Conservation (phyloP, 2,888 invertebrate species). For the Orchesellides sinensis region DNA sequence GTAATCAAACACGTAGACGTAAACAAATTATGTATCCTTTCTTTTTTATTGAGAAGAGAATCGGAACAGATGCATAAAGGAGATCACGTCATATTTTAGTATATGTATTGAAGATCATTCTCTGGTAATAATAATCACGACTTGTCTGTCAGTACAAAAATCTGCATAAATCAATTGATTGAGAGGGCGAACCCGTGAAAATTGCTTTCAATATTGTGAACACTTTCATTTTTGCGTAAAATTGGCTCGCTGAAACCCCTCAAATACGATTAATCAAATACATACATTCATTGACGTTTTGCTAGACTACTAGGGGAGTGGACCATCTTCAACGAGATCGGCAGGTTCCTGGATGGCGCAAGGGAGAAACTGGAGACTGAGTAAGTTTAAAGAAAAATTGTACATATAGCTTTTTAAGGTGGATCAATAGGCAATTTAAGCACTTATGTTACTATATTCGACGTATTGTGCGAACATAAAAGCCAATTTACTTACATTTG, state of each 20-base stretch:
- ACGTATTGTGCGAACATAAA: neutral
- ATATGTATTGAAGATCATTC: too few relatives aligned
- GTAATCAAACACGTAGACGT: too few relatives aligned
- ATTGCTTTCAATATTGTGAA: neutral
- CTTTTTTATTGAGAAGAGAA: too few relatives aligned
- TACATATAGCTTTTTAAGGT: neutral
- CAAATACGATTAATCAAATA: neutral
- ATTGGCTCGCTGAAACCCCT: too few relatives aligned
- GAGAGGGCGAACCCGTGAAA: too few relatives aligned
- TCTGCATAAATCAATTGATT: neutral
- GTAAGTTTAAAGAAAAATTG: conserved; percentile 43
- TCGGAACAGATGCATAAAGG: too few relatives aligned
- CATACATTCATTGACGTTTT: neutral
- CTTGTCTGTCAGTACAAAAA: neutral
- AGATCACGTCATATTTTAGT: too few relatives aligned
- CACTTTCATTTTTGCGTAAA: neutral
- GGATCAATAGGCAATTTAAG: neutral
- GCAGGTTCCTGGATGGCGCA: conserved; percentile 68
- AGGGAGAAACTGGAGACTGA: conserved; percentile 68
- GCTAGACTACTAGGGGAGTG: conserved; percentile 45
- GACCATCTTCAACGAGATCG: conserved; percentile 61
- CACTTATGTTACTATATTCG: neutral
- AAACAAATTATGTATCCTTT: too few relatives aligned
- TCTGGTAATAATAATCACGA: neutral
- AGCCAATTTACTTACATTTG: neutral